Evolutionary conservation across 1,140 invertebrate species (phyloP).

Genomic region (Drosophila kanapiae): DNA sequence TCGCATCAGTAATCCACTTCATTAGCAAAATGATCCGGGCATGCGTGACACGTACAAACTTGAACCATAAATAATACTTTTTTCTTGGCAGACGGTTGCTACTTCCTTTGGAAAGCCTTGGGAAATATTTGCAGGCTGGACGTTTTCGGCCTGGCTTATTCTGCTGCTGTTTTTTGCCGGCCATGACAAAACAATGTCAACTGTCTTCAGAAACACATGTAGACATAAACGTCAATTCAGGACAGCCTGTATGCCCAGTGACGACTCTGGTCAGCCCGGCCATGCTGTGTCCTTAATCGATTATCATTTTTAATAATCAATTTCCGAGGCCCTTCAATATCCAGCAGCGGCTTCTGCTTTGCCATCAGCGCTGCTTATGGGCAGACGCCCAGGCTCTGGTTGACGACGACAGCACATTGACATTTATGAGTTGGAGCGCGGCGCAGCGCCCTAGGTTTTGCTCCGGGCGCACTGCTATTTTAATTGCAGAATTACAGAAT

Average conservation of each 20-base stretch:
- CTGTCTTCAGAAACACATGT: slow-evolving; percentile 85
- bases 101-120: slow-evolving; percentile 63
- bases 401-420: slow-evolving; percentile 50
- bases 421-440: slow-evolving; percentile 62
- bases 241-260: slow-evolving; percentile 43
- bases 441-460: slow-evolving; percentile 13
- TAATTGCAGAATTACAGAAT: slow-evolving; percentile 62
- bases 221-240: slow-evolving; percentile 83
- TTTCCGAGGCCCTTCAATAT: slow-evolving; percentile 52
- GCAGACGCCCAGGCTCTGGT: slow-evolving; percentile 18
- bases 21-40: slow-evolving; percentile 57
- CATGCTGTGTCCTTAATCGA: slow-evolving; percentile 72
- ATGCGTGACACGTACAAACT: slow-evolving; percentile 64
- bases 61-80: slow-evolving; percentile 75
- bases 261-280: slow-evolving; percentile 19
- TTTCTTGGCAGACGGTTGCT: slow-evolving; percentile 35
- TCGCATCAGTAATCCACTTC: slow-evolving; percentile 52
- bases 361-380: slow-evolving; percentile 49
- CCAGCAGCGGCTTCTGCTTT: slow-evolving; percentile 13
- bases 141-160: slow-evolving; percentile 70
- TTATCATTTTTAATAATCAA: slow-evolving; percentile 85
- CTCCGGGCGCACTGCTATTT: slow-evolving; percentile 41
- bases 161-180: slow-evolving; percentile 60
- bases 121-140: slow-evolving; percentile 59
- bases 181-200: slow-evolving; percentile 79